Conservation (phyloP, 1,140 invertebrate species). For the Diorhabda carinulata region DNA sequence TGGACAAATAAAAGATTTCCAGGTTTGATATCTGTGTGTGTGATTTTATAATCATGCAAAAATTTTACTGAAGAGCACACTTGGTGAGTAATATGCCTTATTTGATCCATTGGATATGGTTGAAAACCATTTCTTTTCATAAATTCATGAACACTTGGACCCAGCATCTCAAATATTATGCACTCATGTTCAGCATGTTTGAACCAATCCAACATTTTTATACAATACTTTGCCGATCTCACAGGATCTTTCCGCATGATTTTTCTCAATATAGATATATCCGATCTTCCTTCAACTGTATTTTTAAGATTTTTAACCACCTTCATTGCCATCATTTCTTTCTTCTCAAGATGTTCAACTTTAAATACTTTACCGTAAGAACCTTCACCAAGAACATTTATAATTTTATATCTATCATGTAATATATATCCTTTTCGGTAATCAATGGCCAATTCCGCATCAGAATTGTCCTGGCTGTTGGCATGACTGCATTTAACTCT, state of each 20-base stretch:
- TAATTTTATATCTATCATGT: slow-evolving; percentile 72
- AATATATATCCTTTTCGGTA: slow-evolving; percentile 51
- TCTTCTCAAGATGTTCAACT: slow-evolving; percentile 93
- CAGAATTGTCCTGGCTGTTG: no score
- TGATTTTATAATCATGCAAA: slow-evolving; percentile 95
- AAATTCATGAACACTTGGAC: slow-evolving; percentile 99
- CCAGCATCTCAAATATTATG: slow-evolving; percentile 98
- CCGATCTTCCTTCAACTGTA: slow-evolving; percentile 97
- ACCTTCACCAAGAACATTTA: slow-evolving; percentile 96
- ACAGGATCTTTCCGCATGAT: slow-evolving; percentile 88
- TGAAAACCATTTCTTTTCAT: slow-evolving; percentile 99
- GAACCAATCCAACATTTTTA: slow-evolving; percentile 98
- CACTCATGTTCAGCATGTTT: slow-evolving; percentile 99
- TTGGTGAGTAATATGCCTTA: slow-evolving; percentile 96
- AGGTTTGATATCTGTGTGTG: slow-evolving; percentile 99
- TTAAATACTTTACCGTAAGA: slow-evolving; percentile 99
- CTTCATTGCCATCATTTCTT: slow-evolving; percentile 91
- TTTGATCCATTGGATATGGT: slow-evolving; percentile 95
- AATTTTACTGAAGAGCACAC: slow-evolving; percentile 96
- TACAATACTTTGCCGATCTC: slow-evolving; percentile 89
- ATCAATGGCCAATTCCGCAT: no score
- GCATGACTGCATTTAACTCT: no score
- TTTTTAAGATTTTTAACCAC: slow-evolving; percentile 99
- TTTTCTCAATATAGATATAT: slow-evolving; percentile 99
- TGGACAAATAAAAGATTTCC: slow-evolving; percentile 98